Evolutionary conservation across 2,888 invertebrate species (phyloP), one percentile per base, ranked within the genome.

Genomic region (Spialia ferax): DNA sequence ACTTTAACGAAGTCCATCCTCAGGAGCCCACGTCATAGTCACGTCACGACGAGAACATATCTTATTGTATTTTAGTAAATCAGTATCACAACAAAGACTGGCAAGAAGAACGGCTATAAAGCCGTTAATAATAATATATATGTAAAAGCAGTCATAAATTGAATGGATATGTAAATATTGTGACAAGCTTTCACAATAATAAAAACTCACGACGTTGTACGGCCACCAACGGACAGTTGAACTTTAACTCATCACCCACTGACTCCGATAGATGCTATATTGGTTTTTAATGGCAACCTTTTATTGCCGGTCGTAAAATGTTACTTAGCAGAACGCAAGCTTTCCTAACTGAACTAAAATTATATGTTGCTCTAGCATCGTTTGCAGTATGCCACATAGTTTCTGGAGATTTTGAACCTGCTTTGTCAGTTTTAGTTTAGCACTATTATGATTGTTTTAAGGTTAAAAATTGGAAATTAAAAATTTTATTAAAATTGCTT

Each of bases 191-290:
- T 77, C 76, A 75, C 75, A 73, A 72, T 72, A 72, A 71, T 69
- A 76, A 75, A 77, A 54, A 75, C 73, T 74, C 70, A 67, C 68
- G 71, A 71, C 65, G 54, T 64, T 56, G 63, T 63, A 26, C 73
- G 77, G 79, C 77, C 78, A 81, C 76, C 79, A 75, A 72, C 75
- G 72, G 64, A 70, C 69, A 64, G 70, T 42, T 77, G 78, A 81
- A 79, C 79, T 79, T 73, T 78, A 75, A 78, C 80, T 77, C 70
- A 65, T 71, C 69, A 75, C 70, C 71, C 73, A 69, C 62, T 48
- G 55, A 65, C 69, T 72, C 65, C 69, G 70, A 75, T 76, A 59
- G 59, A 68, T 59, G 55, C 71, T 64, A 32, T 50, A 76, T 77
- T 63, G 70, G 71, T 74, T 71, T 77, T 77, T 81, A 76, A 79